These are phyloP conservation scores for Ophion obscuratus DNA, from an alignment of 2,888 invertebrate genomes.

Conservation along the genomic window DNA sequence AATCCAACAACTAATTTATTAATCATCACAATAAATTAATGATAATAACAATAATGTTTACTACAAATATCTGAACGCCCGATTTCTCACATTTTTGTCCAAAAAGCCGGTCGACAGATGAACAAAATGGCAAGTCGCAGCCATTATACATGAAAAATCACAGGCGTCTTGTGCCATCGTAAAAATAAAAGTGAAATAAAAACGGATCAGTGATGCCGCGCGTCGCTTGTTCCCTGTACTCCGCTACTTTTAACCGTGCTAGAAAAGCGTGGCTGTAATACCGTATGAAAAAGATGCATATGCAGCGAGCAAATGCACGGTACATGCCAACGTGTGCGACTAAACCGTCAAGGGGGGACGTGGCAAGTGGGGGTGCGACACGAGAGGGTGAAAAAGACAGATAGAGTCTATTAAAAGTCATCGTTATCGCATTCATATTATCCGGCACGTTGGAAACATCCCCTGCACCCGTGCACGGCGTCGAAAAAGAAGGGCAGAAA, in stretches of 20 bases:
- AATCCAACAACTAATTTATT: not conserved
- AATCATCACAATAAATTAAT: not conserved
- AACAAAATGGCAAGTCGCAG: not conserved
- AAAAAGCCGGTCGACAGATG: too few relatives aligned
- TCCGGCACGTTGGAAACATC: conserved; percentile 56
- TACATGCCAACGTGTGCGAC: not conserved
- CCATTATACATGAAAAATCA: not conserved
- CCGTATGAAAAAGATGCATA: conserved; percentile 33
- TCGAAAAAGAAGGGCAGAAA: conserved; percentile 14
- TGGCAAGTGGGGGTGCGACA: not conserved
- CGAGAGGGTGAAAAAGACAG: conserved; percentile 54
- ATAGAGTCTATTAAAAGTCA: conserved; percentile 66
- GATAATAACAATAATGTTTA: not conserved
- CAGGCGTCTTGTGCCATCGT: not conserved
- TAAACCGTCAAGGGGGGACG: not conserved
- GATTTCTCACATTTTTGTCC: too few relatives aligned
- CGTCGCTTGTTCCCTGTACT: not conserved
- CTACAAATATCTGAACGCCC: too few relatives aligned
- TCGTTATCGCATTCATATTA: conserved; percentile 66
- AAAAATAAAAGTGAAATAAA: not conserved
- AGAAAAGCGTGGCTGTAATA: conserved; percentile 18
- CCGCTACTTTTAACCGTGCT: not conserved
- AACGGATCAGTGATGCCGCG: not conserved
- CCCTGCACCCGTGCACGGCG: conserved; percentile 41
- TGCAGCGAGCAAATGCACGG: conserved; percentile 5